Percentiles rank a stretch among this genome's conserved stretches.
Conservation (phyloP, 2,113 vertebrate species). For the Nannospalax galili region DNA sequence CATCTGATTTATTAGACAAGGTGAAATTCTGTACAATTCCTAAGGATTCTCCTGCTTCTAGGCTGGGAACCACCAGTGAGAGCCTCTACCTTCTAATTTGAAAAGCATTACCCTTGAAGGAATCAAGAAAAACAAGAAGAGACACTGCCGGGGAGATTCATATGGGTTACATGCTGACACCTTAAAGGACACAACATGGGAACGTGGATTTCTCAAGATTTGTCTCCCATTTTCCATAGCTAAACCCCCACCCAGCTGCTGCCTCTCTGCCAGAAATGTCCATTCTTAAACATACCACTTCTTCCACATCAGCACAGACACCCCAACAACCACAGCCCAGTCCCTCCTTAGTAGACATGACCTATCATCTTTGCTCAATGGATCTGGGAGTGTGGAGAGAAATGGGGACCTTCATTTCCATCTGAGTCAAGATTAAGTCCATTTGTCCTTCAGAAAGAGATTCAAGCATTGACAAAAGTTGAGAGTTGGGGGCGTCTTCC, state of each 20-base stretch:
- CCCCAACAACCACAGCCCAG: not conserved
- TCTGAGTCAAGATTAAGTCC: not conserved
- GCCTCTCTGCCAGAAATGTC: not conserved
- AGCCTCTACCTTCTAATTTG: not conserved
- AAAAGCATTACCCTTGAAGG: not conserved
- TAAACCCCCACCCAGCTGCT: no score
- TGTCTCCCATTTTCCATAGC: accelerated
- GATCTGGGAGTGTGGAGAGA: not conserved
- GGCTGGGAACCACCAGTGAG: not conserved
- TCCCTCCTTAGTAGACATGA: not conserved
- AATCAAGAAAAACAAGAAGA: not conserved
- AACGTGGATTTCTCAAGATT: not conserved
- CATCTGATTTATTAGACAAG: not conserved
- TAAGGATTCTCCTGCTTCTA: not conserved
- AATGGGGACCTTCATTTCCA: not conserved
- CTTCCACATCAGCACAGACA: not conserved
- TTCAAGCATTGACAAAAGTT: not conserved
- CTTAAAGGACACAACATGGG: not conserved
- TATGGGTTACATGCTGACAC: accelerated
- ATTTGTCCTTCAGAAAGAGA: not conserved
- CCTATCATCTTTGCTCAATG: not conserved
- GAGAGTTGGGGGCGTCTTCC: accelerated
- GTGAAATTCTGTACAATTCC: not conserved
- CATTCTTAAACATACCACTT: not conserved
- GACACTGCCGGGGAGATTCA: accelerated